Conservation (phyloP, 30 jellyfish, hydroid and myxozoan species). For the Chrysaora quinquecirrha region DNA sequence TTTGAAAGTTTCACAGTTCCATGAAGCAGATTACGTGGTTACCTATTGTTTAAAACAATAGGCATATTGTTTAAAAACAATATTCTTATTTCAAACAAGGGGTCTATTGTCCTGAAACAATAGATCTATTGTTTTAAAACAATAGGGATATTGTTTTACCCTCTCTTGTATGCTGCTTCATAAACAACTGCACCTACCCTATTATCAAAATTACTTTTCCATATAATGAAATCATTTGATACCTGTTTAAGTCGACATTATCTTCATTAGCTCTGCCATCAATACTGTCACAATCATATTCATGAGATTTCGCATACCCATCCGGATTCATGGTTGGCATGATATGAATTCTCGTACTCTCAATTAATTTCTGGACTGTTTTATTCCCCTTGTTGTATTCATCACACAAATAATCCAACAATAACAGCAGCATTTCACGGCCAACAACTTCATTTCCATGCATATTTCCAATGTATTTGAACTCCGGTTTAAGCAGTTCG, state of each 20-base stretch:
- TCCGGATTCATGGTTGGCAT: conserved; percentile 99
- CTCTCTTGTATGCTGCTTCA: too few species aligned
- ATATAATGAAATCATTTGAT: too few species aligned
- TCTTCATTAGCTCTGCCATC: conserved; percentile 88
- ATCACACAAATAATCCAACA: conserved; percentile 78
- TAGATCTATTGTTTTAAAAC: too few species aligned
- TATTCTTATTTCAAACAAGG: too few species aligned
- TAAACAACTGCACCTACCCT: too few species aligned
- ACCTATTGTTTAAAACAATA: too few species aligned
- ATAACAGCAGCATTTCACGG: conserved; percentile 83
- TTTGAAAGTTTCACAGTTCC: too few species aligned
- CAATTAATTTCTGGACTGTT: conserved; percentile 37
- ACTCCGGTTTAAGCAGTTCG: conserved; percentile 85
- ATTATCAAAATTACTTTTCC: too few species aligned
- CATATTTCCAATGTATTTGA: conserved; percentile 97
- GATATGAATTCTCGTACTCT: conserved; percentile 83
- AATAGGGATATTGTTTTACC: too few species aligned
- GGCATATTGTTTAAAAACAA: too few species aligned
- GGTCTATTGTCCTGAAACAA: too few species aligned
- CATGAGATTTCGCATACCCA: conserved; percentile 84
- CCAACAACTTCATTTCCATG: conserved; percentile 99
- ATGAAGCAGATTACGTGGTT: too few species aligned
- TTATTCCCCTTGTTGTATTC: conserved; percentile 63
- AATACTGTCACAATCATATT: conserved; percentile 70
- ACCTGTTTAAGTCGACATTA: conserved; percentile 91